phyloP scores from a whole-genome alignment of 2,888 invertebrate species.

The Diarsia mendica region DNA sequence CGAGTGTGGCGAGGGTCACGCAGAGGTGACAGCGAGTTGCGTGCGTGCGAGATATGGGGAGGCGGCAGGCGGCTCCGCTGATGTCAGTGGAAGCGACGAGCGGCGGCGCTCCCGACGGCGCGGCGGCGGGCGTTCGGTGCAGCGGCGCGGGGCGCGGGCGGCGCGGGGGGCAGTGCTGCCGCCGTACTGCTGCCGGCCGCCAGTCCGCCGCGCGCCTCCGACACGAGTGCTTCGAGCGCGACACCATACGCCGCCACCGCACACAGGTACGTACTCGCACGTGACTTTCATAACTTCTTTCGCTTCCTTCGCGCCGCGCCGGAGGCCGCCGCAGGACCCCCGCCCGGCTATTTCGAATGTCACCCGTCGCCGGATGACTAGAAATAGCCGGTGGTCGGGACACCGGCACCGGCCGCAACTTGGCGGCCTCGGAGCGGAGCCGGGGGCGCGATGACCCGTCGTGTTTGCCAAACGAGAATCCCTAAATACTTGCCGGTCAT shows the following conservation, averaged over 20 bases:
- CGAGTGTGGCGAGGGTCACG: constrained; percentile 83
- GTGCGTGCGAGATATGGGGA: constrained; percentile 81
- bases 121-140: constrained; percentile 82
- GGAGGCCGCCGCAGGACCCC: constrained; percentile 56
- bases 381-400: constrained; percentile 77
- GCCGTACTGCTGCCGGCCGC: constrained; percentile 81
- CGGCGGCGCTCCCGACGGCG: constrained; percentile 78
- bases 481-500: constrained; percentile 88
- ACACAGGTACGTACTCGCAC: constrained; percentile 85
- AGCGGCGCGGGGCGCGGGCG: constrained; percentile 84
- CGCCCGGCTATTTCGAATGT: constrained; percentile 66
- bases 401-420: constrained; percentile 72
- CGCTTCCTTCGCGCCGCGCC: constrained; percentile 55
- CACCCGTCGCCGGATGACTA: constrained; percentile 69
- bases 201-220: constrained; percentile 89
- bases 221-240: constrained; percentile 84
- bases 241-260: constrained; percentile 75
- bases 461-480: constrained; percentile 84
- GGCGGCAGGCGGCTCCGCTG: constrained; percentile 79
- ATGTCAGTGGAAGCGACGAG: constrained; percentile 80
- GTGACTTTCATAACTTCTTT: constrained; percentile 73
- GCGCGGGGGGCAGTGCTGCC: constrained; percentile 81
- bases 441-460: constrained; percentile 78
- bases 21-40: constrained; percentile 82
- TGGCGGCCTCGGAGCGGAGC: constrained; percentile 71